These are phyloP conservation scores for Leptinotarsa haldemani DNA, from an alignment of 2,888 invertebrate species.

Conservation along the genomic window DNA sequence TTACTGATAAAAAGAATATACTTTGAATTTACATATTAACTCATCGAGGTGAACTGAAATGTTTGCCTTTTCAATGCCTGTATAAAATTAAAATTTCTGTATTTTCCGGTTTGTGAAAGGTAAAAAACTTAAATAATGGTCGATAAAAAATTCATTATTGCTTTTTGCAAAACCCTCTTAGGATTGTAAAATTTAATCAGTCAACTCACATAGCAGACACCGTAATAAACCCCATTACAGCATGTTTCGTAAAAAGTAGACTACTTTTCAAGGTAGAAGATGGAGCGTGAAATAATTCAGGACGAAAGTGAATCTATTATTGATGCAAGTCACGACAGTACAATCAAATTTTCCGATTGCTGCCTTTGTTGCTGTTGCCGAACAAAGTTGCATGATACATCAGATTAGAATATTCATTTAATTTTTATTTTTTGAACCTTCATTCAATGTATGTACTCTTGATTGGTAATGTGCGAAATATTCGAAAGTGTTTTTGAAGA, in stretches of 20 bases:
- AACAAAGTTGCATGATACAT: conserved; percentile 2
- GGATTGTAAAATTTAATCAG: not conserved
- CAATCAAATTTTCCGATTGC: conserved; percentile 25
- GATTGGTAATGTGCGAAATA: not conserved
- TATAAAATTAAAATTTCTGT: too few species aligned
- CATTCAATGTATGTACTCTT: not conserved
- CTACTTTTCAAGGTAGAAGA: conserved; percentile 27
- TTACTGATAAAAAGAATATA: too few species aligned
- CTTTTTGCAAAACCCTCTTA: not conserved
- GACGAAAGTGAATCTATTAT: conserved; percentile 33
- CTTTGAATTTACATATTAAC: too few species aligned
- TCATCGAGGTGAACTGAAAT: too few species aligned
- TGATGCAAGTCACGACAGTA: conserved; percentile 24
- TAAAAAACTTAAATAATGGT: too few species aligned
- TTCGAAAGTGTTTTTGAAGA: not conserved
- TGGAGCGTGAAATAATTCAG: conserved; percentile 31
- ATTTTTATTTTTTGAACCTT: not conserved
- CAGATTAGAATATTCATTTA: not conserved
- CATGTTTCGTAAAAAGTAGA: conserved; percentile 23
- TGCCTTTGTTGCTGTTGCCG: conserved; percentile 24
- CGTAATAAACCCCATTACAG: conserved; percentile 26
- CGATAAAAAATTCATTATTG: too few species aligned
- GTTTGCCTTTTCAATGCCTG: too few species aligned
- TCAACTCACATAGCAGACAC: conserved; percentile 8
- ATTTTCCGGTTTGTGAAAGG: too few species aligned